phyloP scores from a whole-genome alignment of 2,888 invertebrate species.

The Dynastes maya region DNA sequence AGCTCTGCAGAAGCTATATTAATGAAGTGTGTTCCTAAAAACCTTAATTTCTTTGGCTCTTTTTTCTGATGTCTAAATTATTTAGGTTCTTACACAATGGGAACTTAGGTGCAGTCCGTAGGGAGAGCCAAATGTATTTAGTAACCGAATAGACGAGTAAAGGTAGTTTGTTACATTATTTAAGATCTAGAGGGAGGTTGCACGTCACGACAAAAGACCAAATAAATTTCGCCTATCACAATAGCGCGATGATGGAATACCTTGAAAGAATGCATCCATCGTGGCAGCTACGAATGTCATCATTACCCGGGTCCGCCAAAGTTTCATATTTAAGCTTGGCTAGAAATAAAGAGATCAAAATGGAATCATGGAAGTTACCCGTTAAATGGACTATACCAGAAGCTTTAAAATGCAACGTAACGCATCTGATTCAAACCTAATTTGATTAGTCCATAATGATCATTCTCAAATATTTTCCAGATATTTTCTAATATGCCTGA shows the following conservation, averaged over 20 bases:
- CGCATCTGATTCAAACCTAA: constrained; percentile 57
- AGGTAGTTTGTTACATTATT: constrained; percentile 97
- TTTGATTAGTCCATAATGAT: constrained; percentile 33
- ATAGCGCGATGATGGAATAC: constrained; percentile 99
- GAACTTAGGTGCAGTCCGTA: constrained; percentile 96
- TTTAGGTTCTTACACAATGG: constrained; percentile 92
- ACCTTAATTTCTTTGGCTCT: neutral
- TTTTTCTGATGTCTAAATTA: constrained; percentile 24
- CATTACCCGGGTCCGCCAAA: constrained; percentile 94
- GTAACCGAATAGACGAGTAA: constrained; percentile 99
- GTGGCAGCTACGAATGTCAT: constrained; percentile 98
- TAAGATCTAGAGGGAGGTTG: constrained; percentile 94
- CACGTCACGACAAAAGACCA: constrained; percentile 97
- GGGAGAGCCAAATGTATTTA: constrained; percentile 85
- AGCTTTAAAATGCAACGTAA: constrained; percentile 94
- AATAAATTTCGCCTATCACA: constrained; percentile 97
- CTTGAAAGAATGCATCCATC: constrained; percentile 95
- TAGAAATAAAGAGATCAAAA: constrained; percentile 76
- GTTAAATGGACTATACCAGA: constrained; percentile 99
- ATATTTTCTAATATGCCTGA: constrained; percentile 99
- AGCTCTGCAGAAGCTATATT: constrained; percentile 97
- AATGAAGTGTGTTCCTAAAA: constrained; percentile 84
- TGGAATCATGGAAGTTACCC: constrained; percentile 94
- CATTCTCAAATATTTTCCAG: constrained; percentile 74
- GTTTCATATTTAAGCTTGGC: constrained; percentile 95